Evolutionary conservation across 2,113 vertebrate species (phyloP).

Genomic region (Tursiops truncatus): DNA sequence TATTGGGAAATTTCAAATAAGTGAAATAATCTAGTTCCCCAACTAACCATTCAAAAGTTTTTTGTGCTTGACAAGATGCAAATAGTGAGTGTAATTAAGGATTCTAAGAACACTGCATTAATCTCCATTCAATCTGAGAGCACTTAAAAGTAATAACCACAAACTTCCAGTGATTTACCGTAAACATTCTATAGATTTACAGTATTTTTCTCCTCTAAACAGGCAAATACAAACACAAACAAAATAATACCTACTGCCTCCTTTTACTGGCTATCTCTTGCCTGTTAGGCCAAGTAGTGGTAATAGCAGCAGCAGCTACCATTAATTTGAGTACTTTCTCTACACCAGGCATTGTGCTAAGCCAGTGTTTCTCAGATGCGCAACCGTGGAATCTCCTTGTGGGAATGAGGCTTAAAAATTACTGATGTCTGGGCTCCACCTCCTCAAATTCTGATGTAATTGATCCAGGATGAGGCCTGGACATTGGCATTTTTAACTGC

Average conservation of each 20-base stretch:
- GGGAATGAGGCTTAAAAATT: not conserved
- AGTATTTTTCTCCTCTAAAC: slow-evolving; percentile 4
- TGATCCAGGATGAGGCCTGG: not conserved
- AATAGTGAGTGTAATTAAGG: not conserved
- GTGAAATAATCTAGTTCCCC: not conserved
- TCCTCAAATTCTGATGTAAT: not conserved
- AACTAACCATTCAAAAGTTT: not conserved
- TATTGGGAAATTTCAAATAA: not conserved
- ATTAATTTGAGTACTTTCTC: not conserved
- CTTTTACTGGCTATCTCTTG: not conserved
- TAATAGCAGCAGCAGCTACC: not conserved
- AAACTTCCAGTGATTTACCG: not conserved
- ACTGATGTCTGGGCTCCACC: not conserved
- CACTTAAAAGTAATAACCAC: slow-evolving; percentile 31
- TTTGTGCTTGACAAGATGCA: not conserved
- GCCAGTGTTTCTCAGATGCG: not conserved
- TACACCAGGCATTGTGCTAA: not conserved
- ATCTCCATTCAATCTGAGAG: not conserved
- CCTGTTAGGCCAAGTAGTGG: not conserved
- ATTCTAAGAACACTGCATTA: not conserved
- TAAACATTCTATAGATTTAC: not conserved
- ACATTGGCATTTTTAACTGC: not conserved
- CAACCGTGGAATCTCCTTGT: not conserved
- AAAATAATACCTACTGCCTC: not conserved
- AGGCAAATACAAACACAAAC: not conserved